These are phyloP conservation scores for Psylliodes chrysocephalus DNA, from an alignment of 2,888 invertebrate species.

Conservation along the genomic window DNA sequence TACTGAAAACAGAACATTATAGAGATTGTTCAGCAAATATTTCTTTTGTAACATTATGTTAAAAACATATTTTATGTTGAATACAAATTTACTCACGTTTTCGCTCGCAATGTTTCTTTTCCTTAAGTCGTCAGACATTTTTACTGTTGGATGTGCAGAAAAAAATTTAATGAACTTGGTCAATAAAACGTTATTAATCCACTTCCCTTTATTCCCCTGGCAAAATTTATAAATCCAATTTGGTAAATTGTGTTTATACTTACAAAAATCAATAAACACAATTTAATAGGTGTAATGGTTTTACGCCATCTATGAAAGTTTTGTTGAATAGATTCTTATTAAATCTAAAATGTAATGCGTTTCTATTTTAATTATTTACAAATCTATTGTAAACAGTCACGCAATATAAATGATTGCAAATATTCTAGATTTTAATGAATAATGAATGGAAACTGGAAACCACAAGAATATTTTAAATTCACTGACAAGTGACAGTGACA, in stretches of 20 bases:
- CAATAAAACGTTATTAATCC: not conserved
- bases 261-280: constrained; percentile 43
- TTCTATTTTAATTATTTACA: not conserved
- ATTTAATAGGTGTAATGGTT: constrained; percentile 33
- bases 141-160: not conserved
- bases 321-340: not conserved
- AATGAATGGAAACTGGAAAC: constrained; percentile 4
- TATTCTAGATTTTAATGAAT: constrained; percentile 6
- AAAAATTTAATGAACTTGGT: constrained; percentile 1
- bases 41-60: too few relatives aligned
- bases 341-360: not conserved
- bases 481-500: constrained; percentile 16
- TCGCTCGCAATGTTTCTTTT: constrained; percentile 33
- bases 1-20: too few relatives aligned
- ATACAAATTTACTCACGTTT: constrained; percentile 35
- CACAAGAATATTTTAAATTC: constrained; percentile 11
- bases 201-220: not conserved
- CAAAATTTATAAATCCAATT: constrained; percentile 37
- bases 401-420: not conserved
- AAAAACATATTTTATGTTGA: too few relatives aligned
- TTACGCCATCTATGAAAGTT: constrained; percentile 41
- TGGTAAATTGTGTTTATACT: constrained; percentile 34
- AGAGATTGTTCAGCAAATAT: too few relatives aligned
- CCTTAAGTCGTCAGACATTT: constrained; percentile 40
- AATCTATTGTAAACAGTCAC: constrained; percentile 8